Conservation (phyloP, 2,888 invertebrate genomes). For the Sclerodermus sp. region DNA sequence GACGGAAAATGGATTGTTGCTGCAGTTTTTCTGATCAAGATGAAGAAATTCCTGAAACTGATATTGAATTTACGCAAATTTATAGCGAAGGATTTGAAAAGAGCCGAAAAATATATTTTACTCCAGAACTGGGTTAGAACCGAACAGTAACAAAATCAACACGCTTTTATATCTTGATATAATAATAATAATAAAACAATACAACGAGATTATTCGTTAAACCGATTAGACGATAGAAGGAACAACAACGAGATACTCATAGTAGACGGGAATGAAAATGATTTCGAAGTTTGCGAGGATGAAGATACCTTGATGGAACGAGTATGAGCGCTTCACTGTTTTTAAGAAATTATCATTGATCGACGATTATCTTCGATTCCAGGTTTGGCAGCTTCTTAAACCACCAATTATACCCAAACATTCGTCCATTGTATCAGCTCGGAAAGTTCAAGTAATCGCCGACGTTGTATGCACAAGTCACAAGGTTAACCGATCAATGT, state of each 20-base stretch:
- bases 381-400: conserved; percentile 6
- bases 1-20: too few relatives aligned
- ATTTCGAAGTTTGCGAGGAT: conserved; percentile 22
- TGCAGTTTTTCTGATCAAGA: too few relatives aligned
- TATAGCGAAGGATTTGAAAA: too few relatives aligned
- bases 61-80: too few relatives aligned
- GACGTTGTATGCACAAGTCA: too few relatives aligned
- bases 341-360: neutral
- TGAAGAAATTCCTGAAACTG: too few relatives aligned
- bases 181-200: neutral
- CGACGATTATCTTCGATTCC: neutral
- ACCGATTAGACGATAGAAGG: neutral
- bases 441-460: conserved; percentile 23
- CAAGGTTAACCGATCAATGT: too few relatives aligned
- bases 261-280: conserved; percentile 27
- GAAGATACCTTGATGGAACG: conserved; percentile 26
- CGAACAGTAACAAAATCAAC: too few relatives aligned
- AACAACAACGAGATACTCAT: conserved; percentile 12
- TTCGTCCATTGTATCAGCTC: conserved; percentile 10
- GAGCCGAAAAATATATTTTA: too few relatives aligned
- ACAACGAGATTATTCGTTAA: too few relatives aligned
- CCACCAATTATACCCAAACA: conserved; percentile 15
- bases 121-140: too few relatives aligned
- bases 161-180: neutral
- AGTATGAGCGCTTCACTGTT: conserved; percentile 9